Conservation (phyloP, 2,113 vertebrate genomes). For the Nycticryphes semicollaris region DNA sequence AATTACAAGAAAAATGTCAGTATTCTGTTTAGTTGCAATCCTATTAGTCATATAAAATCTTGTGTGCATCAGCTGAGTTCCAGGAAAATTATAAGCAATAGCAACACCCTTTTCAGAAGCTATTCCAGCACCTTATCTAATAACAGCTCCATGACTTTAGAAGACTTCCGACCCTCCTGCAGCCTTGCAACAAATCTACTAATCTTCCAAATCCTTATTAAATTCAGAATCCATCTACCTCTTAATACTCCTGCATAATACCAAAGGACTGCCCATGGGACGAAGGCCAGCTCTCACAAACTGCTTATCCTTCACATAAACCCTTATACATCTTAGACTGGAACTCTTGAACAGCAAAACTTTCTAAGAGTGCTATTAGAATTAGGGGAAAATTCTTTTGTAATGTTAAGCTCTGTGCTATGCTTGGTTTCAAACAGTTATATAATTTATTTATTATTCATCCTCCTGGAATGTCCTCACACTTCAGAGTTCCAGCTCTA, state of each 20-base stretch:
- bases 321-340: not conserved
- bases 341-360: not conserved
- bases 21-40: not conserved
- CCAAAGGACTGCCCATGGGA: not conserved
- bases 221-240: not conserved
- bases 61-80: not conserved
- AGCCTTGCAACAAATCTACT: not conserved
- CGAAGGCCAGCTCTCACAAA: not conserved
- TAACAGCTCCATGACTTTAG: rapidly evolving
- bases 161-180: rapidly evolving
- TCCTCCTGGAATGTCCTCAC: not conserved
- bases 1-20: not conserved
- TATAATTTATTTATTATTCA: not conserved
- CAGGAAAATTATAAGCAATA: not conserved
- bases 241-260: not conserved
- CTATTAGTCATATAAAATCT: not conserved
- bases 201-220: not conserved
- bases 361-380: not conserved
- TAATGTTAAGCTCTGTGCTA: not conserved
- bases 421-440: not conserved
- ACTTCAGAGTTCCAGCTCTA: not conserved
- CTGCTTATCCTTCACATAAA: not conserved
- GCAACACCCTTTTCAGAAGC: not conserved
- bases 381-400: not conserved
- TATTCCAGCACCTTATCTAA: not conserved